A percentile compares a stretch with the other conserved stretches of the same genome.
phyloP scores from a whole-genome alignment of 2,797 vertebrate genomes.

The Periparus ater region DNA sequence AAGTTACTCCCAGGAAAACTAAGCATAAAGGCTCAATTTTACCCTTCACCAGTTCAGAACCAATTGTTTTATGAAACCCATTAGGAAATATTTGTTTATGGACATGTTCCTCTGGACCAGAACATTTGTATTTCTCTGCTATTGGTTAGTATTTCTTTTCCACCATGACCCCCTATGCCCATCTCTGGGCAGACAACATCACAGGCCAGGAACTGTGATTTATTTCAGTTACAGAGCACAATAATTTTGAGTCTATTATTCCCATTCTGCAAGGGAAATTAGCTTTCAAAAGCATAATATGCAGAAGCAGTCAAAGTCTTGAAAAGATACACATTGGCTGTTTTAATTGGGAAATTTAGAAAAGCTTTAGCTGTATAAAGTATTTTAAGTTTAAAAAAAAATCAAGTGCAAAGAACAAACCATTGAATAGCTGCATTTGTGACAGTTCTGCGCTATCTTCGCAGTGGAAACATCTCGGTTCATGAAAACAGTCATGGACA shows the following conservation, averaged over 20 bases:
- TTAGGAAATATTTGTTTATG: constrained; percentile 11
- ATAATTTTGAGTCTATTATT: not conserved
- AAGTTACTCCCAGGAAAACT: constrained; percentile 17
- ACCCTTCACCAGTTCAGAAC: constrained; percentile 41
- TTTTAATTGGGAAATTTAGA: not conserved
- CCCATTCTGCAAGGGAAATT: not conserved
- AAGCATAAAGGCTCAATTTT: constrained; percentile 38
- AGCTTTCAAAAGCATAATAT: not conserved
- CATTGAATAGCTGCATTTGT: not conserved
- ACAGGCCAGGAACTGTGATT: not conserved
- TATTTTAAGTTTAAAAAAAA: not conserved
- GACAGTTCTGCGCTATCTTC: not conserved
- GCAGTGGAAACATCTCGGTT: not conserved
- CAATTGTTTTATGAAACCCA: not conserved
- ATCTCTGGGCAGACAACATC: not conserved
- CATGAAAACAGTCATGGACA: not conserved
- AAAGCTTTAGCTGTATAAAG: not conserved
- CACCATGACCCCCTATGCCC: not conserved
- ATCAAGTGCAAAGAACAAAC: not conserved
- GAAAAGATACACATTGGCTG: not conserved
- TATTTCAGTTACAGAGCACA: not conserved
- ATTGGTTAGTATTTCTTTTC: not conserved
- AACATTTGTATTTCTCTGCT: not conserved
- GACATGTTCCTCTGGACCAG: not conserved
- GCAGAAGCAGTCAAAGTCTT: not conserved